Evolutionary conservation across 2,888 invertebrate species (phyloP).

Genomic region (Orthosia incerta): DNA sequence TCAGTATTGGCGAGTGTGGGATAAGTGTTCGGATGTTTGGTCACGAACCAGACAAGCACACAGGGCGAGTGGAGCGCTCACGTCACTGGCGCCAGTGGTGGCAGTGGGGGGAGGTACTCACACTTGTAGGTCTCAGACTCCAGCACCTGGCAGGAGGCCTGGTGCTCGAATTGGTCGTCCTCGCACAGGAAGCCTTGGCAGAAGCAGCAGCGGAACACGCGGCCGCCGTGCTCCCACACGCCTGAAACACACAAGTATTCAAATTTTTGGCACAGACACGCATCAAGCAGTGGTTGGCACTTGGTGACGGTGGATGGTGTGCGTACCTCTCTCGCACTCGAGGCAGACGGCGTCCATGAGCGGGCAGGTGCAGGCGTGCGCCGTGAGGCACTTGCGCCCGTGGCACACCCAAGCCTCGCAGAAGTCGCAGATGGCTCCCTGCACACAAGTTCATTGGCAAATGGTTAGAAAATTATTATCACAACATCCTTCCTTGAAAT

Average conservation of each 20-base stretch:
- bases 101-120: conserved; percentile 76
- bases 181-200: conserved; percentile 97
- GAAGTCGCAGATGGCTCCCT: conserved; percentile 99
- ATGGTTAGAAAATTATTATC: neutral
- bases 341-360: conserved; percentile 96
- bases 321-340: conserved; percentile 95
- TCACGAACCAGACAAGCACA: neutral
- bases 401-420: conserved; percentile 99
- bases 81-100: neutral
- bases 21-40: neutral
- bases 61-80: neutral
- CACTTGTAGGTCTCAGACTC: conserved; percentile 99
- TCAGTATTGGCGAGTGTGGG: neutral
- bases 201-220: conserved; percentile 97
- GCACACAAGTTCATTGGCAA: conserved; percentile 30
- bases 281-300: neutral
- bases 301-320: no score
- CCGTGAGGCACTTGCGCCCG: conserved; percentile 96
- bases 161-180: conserved; percentile 99
- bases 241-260: conserved; percentile 75
- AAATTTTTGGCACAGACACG: neutral
- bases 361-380: conserved; percentile 98
- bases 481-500: neutral
- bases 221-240: conserved; percentile 98
- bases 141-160: conserved; percentile 98